Evolutionary conservation across 1,140 invertebrate species (phyloP).

Genomic region (Bombus terrestris): DNA sequence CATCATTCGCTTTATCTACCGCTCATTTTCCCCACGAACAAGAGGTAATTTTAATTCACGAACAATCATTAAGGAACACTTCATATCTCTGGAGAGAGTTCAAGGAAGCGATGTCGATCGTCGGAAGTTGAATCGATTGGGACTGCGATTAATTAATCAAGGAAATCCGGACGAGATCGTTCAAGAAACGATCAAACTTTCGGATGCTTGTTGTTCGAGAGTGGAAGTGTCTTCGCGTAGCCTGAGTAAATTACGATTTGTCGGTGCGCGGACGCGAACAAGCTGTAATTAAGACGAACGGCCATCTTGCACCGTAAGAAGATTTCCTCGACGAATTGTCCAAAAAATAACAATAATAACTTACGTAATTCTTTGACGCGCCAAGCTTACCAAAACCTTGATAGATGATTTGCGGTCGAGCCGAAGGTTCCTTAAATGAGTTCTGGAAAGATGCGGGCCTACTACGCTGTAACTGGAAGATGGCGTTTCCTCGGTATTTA

Average conservation of each 20-base stretch:
- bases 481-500: background rate
- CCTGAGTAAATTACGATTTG: slow-evolving; percentile 22
- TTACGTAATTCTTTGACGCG: background rate
- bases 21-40: background rate
- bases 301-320: background rate
- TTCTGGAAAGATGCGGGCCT: background rate
- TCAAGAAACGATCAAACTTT: slow-evolving; percentile 15
- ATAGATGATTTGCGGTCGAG: background rate
- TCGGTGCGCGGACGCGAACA: background rate
- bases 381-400: background rate
- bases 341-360: background rate
- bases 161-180: slow-evolving; percentile 11
- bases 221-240: too few relatives aligned
- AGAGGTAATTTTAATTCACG: slow-evolving; percentile 34
- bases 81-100: slow-evolving; percentile 3
- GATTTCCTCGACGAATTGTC: background rate
- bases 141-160: slow-evolving; percentile 35
- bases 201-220: slow-evolving; percentile 4
- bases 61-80: slow-evolving; percentile 35
- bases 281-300: slow-evolving; percentile 9
- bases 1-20: slow-evolving; percentile 17
- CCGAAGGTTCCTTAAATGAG: background rate
- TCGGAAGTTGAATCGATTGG: slow-evolving; percentile 8
- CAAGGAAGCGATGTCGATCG: background rate
- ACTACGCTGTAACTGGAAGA: background rate